Evolutionary conservation across 2,113 vertebrate species (phyloP), one percentile per base, ranked within the genome.

Genomic region (Thymallus thymallus): DNA sequence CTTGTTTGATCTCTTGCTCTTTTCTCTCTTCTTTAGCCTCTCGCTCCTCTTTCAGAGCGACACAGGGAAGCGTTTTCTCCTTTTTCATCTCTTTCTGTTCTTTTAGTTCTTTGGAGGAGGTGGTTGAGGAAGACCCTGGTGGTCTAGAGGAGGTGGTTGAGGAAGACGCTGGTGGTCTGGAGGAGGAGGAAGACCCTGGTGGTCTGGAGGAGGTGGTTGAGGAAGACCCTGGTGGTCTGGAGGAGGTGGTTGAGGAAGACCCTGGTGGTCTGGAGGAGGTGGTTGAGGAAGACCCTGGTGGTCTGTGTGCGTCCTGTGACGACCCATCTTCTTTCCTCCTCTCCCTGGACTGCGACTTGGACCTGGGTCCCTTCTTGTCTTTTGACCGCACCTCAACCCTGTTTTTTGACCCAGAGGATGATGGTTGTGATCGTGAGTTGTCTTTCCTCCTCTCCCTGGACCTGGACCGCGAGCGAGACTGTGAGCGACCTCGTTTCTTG

Each of bases 401-500:
- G 35, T 41, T 41, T 10, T 41, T 41, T 3, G 86, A 76, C n/a
- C 87, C 79, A 72, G 89, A 88, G 0, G 90, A 74, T 0, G 85
- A 18, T 0, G 85, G 87, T 0, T 83, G 88, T 0, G 35, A 41
- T 41, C 9, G 35, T 41, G 87, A 89, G 10, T 78, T 76, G 65
- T 90, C 86, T 83, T 88, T 93, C 66, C 88, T 92, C 65, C 87
- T 90, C 69, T 96, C 92, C 65, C 91, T 92, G 0, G 94, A 95
- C 80, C 61, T 82, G 46, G 90, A 90, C 4, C 87, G 71, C 7
- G 88, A 91, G 26, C 76, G 82, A 0, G 93, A 94, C 48, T 16
- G 35, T 80, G 84, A 13, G 81, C 87, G 48, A 60, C 35, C 35
- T 41, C n/a, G 86, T 69, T 87, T 93, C 30, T 81, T 91, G 70